Evolutionary conservation across 2,113 vertebrate genomes (phyloP).

Genomic region (Leiothrix lutea): DNA sequence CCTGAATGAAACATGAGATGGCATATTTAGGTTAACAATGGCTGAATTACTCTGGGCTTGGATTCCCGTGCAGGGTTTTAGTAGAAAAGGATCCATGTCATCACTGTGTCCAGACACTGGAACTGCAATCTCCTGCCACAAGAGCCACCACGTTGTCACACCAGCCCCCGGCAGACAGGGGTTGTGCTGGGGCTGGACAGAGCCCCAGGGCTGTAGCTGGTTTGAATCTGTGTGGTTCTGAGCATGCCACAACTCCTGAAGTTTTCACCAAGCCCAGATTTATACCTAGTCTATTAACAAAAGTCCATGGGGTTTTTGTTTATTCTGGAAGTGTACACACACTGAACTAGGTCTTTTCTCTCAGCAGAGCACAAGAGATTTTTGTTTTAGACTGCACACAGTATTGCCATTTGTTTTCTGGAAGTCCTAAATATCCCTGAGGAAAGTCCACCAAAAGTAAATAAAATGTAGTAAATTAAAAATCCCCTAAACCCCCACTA

Average conservation of each 20-base stretch:
- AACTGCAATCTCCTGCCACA: neutral
- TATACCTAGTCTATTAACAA: neutral
- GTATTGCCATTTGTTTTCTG: neutral
- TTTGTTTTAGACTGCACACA: neutral
- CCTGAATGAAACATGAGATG: conserved; percentile 54
- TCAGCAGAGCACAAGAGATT: neutral
- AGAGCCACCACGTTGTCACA: neutral
- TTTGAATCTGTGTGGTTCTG: neutral
- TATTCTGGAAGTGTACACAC: neutral
- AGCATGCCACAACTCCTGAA: neutral
- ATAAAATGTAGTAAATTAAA: neutral
- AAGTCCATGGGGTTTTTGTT: neutral
- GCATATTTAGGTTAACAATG: conserved; percentile 40
- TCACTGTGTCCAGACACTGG: neutral
- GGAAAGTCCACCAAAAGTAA: neutral
- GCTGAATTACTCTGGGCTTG: neutral
- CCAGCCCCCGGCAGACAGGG: neutral
- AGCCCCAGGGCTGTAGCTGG: neutral
- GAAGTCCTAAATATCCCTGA: neutral
- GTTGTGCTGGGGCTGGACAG: neutral
- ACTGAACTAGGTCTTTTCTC: neutral
- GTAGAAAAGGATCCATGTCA: neutral
- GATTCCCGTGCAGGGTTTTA: neutral
- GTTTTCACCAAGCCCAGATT: neutral
- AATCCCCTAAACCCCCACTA: neutral